Evolutionary conservation across 2,113 vertebrate species (phyloP).

Genomic region (Planiliza haematocheilus): DNA sequence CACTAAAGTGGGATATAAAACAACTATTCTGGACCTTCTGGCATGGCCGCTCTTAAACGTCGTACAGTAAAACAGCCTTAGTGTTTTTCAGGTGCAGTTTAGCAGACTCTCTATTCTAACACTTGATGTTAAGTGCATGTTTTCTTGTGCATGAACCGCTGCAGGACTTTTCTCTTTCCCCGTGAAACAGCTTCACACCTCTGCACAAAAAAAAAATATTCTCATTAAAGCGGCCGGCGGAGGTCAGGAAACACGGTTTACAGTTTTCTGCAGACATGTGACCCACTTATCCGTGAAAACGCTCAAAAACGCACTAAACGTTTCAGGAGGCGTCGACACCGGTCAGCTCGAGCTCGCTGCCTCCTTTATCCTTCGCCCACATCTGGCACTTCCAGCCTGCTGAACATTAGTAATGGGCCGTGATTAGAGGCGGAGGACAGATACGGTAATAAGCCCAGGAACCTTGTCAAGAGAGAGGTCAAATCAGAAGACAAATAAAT

Average conservation of each 20-base stretch:
- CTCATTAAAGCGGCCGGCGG: conserved; percentile 54
- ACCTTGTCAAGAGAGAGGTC: conserved; percentile 82
- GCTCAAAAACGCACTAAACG: conserved; percentile 8
- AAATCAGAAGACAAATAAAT: conserved; percentile 79
- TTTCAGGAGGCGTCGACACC: conserved; percentile 26
- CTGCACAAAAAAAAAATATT: conserved; percentile 15
- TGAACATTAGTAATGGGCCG: conserved; percentile 79
- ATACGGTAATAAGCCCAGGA: conserved; percentile 76
- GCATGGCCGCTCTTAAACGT: no score
- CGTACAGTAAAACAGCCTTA: no score
- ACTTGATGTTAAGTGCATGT: not conserved
- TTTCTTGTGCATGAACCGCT: not conserved
- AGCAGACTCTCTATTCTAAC: not conserved
- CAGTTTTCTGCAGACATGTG: conserved; percentile 52
- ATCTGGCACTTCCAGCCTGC: conserved; percentile 67
- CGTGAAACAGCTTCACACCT: conserved; percentile 44
- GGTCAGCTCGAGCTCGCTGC: conserved; percentile 19
- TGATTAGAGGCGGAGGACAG: conserved; percentile 72
- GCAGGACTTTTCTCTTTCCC: not conserved
- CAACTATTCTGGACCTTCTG: no score
- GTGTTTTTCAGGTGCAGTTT: not conserved
- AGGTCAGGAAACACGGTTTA: conserved; percentile 59
- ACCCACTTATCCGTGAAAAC: conserved; percentile 64
- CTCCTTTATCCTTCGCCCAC: conserved; percentile 48
- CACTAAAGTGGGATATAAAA: no score